These are phyloP conservation scores for Aleiodes alternator DNA, from an alignment of 2,888 invertebrate species.

Conservation along the genomic window DNA sequence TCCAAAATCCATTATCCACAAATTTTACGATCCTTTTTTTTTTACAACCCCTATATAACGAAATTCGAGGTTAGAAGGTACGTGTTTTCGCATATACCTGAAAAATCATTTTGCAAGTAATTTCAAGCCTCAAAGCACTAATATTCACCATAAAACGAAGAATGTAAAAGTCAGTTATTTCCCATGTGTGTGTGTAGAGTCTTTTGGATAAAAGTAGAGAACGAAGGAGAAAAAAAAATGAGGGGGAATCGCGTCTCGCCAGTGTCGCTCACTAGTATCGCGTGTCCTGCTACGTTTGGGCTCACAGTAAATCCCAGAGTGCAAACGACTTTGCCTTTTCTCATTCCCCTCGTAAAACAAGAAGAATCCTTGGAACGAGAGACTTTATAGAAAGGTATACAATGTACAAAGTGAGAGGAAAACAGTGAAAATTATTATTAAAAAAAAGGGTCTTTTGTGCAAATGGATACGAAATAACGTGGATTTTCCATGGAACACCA, in stretches of 20 bases:
- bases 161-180: background rate
- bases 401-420: too few species aligned
- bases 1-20: slow-evolving; percentile 9
- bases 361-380: slow-evolving; percentile 53
- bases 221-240: too few species aligned
- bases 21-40: slow-evolving; percentile 16
- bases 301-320: slow-evolving; percentile 56
- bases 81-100: slow-evolving; percentile 25
- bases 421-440: too few species aligned
- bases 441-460: too few species aligned
- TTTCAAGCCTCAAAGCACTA: slow-evolving; percentile 16
- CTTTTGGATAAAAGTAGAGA: slow-evolving; percentile 10
- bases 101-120: slow-evolving; percentile 19
- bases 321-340: slow-evolving; percentile 59
- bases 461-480: slow-evolving; percentile 48
- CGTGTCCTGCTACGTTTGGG: slow-evolving; percentile 14
- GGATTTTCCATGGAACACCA: background rate
- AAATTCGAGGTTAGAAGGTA: background rate
- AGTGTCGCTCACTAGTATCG: slow-evolving; percentile 21
- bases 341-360: slow-evolving; percentile 58
- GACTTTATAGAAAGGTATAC: background rate
- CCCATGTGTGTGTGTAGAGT: background rate
- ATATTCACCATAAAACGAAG: background rate
- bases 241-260: slow-evolving; percentile 11
- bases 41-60: slow-evolving; percentile 12